Conservation (phyloP, 2,113 vertebrate species). For the Ranitomeya variabilis region DNA sequence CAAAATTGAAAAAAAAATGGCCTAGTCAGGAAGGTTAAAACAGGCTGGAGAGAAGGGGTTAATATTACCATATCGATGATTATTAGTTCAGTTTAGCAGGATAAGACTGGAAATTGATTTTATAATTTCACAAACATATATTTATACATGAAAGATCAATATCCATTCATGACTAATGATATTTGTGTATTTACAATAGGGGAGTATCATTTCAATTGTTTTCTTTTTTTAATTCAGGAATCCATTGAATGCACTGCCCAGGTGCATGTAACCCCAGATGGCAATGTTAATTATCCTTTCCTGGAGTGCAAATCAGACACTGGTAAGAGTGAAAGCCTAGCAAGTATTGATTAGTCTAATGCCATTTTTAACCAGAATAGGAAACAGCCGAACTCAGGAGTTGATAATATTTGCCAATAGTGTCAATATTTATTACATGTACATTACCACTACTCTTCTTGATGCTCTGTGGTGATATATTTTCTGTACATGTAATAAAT, state of each 20-base stretch:
- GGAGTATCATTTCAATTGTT: background rate
- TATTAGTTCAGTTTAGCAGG: too few relatives aligned
- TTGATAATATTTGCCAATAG: too few relatives aligned
- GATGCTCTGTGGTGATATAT: too few relatives aligned
- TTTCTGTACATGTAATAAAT: too few relatives aligned
- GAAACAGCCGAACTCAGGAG: background rate
- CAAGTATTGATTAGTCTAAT: background rate
- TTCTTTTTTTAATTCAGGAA: conserved; percentile 2
- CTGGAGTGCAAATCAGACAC: background rate
- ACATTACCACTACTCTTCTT: too few relatives aligned
- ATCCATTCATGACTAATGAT: background rate
- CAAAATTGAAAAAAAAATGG: too few relatives aligned
- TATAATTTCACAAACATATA: background rate
- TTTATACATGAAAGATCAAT: background rate
- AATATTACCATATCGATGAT: too few relatives aligned
- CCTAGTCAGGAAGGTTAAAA: too few relatives aligned
- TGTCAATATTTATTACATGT: too few relatives aligned
- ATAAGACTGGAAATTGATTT: background rate
- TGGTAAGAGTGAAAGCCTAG: conserved; percentile 4
- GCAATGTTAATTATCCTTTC: background rate
- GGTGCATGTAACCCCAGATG: background rate
- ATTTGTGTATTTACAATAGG: background rate
- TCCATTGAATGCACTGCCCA: background rate
- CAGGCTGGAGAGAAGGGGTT: too few relatives aligned
- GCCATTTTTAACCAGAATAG: background rate